Evolutionary conservation across 2,888 invertebrate species (phyloP).

Genomic region (Chromoteleia sp.): DNA sequence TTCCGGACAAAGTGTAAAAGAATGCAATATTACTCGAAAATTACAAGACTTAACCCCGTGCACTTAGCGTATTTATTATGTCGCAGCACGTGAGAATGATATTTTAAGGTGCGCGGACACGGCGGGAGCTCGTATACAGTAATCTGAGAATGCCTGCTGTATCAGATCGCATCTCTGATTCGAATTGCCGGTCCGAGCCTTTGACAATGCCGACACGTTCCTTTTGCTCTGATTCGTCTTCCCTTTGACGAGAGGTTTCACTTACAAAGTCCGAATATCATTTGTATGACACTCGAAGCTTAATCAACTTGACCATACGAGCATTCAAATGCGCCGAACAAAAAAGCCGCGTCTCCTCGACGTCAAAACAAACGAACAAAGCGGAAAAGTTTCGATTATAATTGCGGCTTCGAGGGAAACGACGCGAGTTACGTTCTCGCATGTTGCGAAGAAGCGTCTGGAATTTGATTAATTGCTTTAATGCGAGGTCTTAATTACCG

Average conservation of each 20-base stretch:
- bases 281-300: slow-evolving; percentile 61
- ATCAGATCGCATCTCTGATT: slow-evolving; percentile 81
- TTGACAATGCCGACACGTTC: slow-evolving; percentile 81
- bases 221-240: slow-evolving; percentile 64
- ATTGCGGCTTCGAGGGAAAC: slow-evolving; percentile 15
- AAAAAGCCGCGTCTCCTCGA: slow-evolving; percentile 9
- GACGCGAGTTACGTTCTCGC: slow-evolving; percentile 12
- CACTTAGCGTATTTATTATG: slow-evolving; percentile 73
- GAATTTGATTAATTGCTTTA: slow-evolving; percentile 49
- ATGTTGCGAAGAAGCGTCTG: slow-evolving; percentile 30
- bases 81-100: slow-evolving; percentile 82
- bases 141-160: slow-evolving; percentile 79
- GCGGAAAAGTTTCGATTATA: slow-evolving; percentile 10
- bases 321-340: slow-evolving; percentile 38
- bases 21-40: slow-evolving; percentile 36
- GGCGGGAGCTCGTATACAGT: slow-evolving; percentile 77
- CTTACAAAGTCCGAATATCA: slow-evolving; percentile 56
- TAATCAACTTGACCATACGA: slow-evolving; percentile 53
- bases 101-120: slow-evolving; percentile 80
- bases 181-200: slow-evolving; percentile 75
- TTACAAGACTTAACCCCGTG: slow-evolving; percentile 26
- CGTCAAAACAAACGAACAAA: slow-evolving; percentile 20
- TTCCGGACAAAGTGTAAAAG: slow-evolving; percentile 29
- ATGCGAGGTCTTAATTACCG: slow-evolving; percentile 60
- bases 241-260: slow-evolving; percentile 65